Conservation (phyloP, 1,140 invertebrate genomes). For the Zaprionus vittiger region DNA sequence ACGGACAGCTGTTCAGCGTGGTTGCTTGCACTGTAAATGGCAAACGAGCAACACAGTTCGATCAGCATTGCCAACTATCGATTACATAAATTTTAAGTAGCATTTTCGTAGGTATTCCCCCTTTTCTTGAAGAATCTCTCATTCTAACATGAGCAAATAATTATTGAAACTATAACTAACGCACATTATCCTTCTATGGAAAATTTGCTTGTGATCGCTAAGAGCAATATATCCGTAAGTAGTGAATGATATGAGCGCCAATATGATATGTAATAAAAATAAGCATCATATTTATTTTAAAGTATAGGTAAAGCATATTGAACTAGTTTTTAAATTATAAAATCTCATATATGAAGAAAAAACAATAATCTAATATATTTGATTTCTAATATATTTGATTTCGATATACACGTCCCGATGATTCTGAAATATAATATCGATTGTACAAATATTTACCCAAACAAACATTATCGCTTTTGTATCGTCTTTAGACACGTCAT, state of each 20-base stretch:
- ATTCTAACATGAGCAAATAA: neutral
- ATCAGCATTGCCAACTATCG: neutral
- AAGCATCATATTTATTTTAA: too few relatives aligned
- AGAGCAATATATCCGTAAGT: neutral
- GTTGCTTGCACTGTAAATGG: slow-evolving; percentile 8
- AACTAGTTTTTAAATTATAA: neutral
- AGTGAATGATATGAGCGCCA: neutral
- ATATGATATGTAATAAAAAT: neutral
- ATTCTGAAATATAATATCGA: neutral
- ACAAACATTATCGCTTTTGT: neutral
- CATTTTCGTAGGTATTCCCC: neutral
- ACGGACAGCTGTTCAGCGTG: slow-evolving; percentile 47
- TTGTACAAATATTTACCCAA: neutral
- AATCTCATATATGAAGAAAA: neutral
- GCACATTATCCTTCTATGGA: neutral
- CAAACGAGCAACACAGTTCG: neutral
- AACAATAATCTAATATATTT: neutral
- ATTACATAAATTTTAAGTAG: neutral
- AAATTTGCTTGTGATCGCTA: neutral
- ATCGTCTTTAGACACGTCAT: slow-evolving; percentile 42
- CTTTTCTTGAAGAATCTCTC: neutral
- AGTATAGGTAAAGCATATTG: neutral
- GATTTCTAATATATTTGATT: neutral
- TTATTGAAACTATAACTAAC: neutral
- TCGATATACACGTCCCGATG: neutral